phyloP scores from a whole-genome alignment of 2,113 vertebrate species.

The Prietella phreatophila region DNA sequence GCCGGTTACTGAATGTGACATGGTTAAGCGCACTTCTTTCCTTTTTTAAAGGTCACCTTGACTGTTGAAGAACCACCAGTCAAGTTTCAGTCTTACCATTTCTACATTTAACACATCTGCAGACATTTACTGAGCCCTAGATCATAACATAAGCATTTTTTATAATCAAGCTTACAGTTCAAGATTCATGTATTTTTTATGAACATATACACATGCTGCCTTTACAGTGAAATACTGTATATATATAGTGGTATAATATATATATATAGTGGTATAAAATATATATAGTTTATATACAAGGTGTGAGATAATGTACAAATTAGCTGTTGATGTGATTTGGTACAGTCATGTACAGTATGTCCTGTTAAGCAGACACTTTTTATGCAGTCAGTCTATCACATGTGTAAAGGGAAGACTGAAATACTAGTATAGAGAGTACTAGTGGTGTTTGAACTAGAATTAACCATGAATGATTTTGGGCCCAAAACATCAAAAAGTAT shows the following conservation, averaged over 20 bases:
- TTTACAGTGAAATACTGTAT: not conserved
- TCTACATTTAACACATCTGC: constrained; percentile 45
- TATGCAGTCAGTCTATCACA: not conserved
- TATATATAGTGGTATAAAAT: not conserved
- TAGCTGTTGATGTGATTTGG: not conserved
- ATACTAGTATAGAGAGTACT: not conserved
- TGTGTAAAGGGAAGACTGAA: not conserved
- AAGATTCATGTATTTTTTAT: not conserved
- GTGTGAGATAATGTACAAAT: not conserved
- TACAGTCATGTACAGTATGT: not conserved
- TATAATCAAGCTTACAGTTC: not conserved
- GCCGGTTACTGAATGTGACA: constrained; percentile 61
- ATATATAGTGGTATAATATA: not conserved
- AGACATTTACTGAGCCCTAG: not conserved
- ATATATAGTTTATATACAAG: not conserved
- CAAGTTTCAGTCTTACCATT: constrained; percentile 58
- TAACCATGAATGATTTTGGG: not conserved
- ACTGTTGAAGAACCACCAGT: constrained; percentile 53
- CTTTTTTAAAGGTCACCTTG: constrained; percentile 67
- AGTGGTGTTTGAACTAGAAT: not conserved
- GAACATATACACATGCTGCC: not conserved
- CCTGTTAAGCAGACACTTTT: not conserved
- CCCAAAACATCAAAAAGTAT: not conserved
- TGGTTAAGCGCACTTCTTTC: constrained; percentile 55
- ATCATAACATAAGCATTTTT: not conserved